Percentiles rank a stretch among this genome's conserved stretches.
Evolutionary conservation across 2,113 vertebrate genomes (phyloP).

Genomic region (Ondatra zibethicus): DNA sequence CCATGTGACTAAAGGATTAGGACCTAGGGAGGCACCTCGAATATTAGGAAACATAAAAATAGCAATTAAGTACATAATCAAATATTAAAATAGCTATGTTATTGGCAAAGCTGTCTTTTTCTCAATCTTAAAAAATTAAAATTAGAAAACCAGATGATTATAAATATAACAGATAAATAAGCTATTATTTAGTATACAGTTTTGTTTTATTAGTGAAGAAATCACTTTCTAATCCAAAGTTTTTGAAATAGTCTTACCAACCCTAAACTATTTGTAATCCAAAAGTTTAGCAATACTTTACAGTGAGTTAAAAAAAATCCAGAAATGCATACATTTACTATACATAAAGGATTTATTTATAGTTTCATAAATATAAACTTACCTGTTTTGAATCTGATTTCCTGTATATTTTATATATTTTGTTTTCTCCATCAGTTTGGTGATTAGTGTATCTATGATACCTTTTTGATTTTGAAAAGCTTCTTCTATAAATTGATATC

Average conservation of each 20-base stretch:
- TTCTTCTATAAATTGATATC: slow-evolving; percentile 99
- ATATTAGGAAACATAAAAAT: not conserved
- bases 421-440: slow-evolving; percentile 97
- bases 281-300: not conserved
- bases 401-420: slow-evolving; percentile 96
- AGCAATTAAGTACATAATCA: not conserved
- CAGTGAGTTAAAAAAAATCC: not conserved
- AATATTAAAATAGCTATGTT: slow-evolving; percentile 1
- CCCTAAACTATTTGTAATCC: not conserved
- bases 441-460: slow-evolving; percentile 96
- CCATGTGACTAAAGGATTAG: not conserved
- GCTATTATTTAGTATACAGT: not conserved
- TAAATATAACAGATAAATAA: not conserved
- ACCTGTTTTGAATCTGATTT: slow-evolving; percentile 95
- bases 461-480: slow-evolving; percentile 98
- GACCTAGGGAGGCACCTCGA: not conserved
- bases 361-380: slow-evolving; percentile 57
- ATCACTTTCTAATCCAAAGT: not conserved
- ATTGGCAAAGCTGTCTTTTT: not conserved
- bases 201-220: slow-evolving; percentile 25
- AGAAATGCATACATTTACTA: not conserved
- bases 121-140: not conserved
- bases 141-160: slow-evolving; percentile 27
- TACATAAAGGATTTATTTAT: not conserved
- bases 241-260: slow-evolving; percentile 28